phyloP scores from a whole-genome alignment of 2,888 invertebrate genomes.

The Trichopoda pennipes region DNA sequence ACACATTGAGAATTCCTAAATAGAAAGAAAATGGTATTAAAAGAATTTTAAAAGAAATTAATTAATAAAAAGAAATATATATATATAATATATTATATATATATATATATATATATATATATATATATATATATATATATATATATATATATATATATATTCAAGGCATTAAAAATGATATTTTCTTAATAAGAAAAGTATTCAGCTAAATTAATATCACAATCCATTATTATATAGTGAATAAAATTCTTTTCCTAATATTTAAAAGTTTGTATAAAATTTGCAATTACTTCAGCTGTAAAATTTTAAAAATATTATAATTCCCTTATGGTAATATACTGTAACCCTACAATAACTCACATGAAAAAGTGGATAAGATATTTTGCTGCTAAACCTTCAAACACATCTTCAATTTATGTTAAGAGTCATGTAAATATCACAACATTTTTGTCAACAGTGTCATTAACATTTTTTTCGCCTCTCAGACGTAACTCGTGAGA shows the following conservation, averaged over 20 bases:
- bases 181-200: constrained; percentile 39
- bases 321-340: too few relatives aligned
- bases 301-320: background rate
- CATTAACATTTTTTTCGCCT: too few relatives aligned
- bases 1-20: constrained; percentile 65
- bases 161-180: constrained; percentile 62
- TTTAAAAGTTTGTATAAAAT: constrained; percentile 12
- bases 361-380: too few relatives aligned
- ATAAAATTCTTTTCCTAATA: background rate
- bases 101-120: constrained; percentile 21
- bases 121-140: constrained; percentile 8
- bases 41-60: constrained; percentile 26
- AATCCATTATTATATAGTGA: too few relatives aligned
- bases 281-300: background rate
- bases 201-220: background rate
- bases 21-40: constrained; percentile 40
- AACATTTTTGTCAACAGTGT: too few relatives aligned
- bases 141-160: constrained; percentile 7
- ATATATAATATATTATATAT: constrained; percentile 3
- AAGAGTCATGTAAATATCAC: too few relatives aligned
- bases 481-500: too few relatives aligned
- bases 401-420: too few relatives aligned
- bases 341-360: too few relatives aligned
- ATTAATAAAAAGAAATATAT: constrained; percentile 2
- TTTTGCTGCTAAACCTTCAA: too few relatives aligned